Conservation (phyloP, 1,140 invertebrate species). For the Galendromus occidentalis region DNA sequence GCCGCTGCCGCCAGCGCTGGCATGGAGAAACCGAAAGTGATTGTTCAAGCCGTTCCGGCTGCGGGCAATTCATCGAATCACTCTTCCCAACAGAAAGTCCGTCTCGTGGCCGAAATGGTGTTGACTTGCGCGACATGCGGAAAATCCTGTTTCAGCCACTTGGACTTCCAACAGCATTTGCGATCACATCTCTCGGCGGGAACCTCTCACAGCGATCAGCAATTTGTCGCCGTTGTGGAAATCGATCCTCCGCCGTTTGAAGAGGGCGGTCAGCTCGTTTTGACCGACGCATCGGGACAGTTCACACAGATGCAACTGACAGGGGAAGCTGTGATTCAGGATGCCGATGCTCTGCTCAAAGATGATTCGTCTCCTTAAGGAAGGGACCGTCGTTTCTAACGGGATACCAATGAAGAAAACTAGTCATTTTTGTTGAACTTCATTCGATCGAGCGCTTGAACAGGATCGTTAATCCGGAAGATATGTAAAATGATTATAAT, state of each 20-base stretch:
- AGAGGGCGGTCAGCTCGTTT: not conserved
- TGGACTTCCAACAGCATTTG: slow-evolving; percentile 8
- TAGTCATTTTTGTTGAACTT: no score
- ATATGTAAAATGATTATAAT: no score
- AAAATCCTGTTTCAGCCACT: slow-evolving; percentile 6
- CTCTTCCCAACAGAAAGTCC: not conserved
- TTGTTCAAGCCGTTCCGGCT: not conserved
- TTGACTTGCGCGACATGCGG: slow-evolving; percentile 7
- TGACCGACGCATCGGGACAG: slow-evolving; percentile 6
- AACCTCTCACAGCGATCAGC: not conserved
- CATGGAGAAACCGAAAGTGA: slow-evolving; percentile 5
- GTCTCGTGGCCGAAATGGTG: slow-evolving; percentile 8
- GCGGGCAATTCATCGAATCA: not conserved
- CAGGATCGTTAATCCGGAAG: no score
- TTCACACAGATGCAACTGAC: slow-evolving; percentile 3
- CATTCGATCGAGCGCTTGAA: no score
- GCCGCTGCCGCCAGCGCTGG: not conserved
- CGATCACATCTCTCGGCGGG: not conserved
- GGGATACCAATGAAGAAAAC: no score
- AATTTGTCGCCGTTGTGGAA: slow-evolving; percentile 1
- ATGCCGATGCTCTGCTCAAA: slow-evolving; percentile 5
- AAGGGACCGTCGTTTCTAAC: no score
- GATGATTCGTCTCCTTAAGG: not conserved
- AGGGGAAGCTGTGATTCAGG: slow-evolving; percentile 6
- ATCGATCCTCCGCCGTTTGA: not conserved